phyloP scores from a whole-genome alignment of 2,113 vertebrate species.

The Regulus satrapa region DNA sequence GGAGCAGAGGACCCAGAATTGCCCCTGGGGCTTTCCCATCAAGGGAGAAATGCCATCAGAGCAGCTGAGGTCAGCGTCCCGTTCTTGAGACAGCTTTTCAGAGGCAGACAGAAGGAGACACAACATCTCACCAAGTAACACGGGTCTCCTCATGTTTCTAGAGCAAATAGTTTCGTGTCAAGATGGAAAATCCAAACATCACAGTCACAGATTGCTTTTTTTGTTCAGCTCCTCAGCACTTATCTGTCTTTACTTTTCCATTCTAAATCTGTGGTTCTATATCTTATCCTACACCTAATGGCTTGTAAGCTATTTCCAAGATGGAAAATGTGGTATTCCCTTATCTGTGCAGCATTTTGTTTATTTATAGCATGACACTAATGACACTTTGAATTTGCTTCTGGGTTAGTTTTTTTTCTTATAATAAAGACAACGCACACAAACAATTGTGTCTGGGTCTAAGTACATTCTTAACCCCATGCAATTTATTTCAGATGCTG shows the following conservation, averaged over 20 bases:
- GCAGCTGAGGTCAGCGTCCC: not conserved
- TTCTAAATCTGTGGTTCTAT: not conserved
- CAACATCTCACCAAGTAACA: not conserved
- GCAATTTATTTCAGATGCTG: conserved; percentile 29
- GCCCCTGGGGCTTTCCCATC: not conserved
- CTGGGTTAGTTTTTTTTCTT: not conserved
- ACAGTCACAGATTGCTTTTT: not conserved
- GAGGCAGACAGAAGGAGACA: not conserved
- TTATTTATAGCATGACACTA: conserved; percentile 15
- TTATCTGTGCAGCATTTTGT: not conserved
- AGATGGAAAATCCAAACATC: not conserved
- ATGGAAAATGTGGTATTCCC: not conserved
- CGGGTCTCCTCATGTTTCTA: not conserved
- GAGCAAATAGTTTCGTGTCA: not conserved
- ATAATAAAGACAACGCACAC: not conserved
- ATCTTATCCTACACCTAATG: not conserved
- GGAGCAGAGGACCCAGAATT: not conserved
- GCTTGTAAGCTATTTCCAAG: not conserved
- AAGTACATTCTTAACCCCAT: not conserved
- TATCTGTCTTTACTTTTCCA: not conserved
- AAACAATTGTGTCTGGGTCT: not conserved
- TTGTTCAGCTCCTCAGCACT: not conserved
- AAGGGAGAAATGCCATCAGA: not conserved
- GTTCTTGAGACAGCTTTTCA: not conserved
- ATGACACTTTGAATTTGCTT: not conserved